A percentile compares a stretch with the other conserved stretches of the same genome.
Evolutionary conservation across 2,113 vertebrate genomes (phyloP).

Genomic region (Synchiropus splendidus): DNA sequence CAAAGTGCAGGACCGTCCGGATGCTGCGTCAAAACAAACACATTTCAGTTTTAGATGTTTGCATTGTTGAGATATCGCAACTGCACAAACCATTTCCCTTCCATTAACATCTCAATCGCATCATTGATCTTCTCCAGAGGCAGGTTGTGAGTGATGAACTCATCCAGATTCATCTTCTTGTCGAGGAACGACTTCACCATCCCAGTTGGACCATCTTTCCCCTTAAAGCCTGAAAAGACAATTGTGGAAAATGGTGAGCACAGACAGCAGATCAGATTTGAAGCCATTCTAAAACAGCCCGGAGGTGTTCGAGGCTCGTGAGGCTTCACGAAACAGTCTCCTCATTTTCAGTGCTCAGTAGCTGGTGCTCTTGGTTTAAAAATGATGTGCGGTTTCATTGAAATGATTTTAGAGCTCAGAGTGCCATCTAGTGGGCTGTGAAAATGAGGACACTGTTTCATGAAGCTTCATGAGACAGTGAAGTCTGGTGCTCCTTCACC

Average conservation of each 20-base stretch:
- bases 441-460: too few relatives aligned
- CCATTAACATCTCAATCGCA: conserved; percentile 67
- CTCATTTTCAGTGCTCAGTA: too few relatives aligned
- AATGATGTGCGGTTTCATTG: too few relatives aligned
- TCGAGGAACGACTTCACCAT: conserved; percentile 67
- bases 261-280: too few relatives aligned
- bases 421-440: too few relatives aligned
- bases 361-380: too few relatives aligned
- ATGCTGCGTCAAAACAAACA: conserved; percentile 68
- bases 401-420: too few relatives aligned
- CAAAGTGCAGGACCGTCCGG: conserved; percentile 74
- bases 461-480: too few relatives aligned
- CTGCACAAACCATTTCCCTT: conserved; percentile 59
- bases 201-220: conserved; percentile 57
- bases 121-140: conserved; percentile 68
- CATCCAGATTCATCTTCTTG: conserved; percentile 69
- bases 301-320: too few relatives aligned
- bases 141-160: conserved; percentile 67
- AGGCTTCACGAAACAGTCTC: too few relatives aligned
- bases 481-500: conserved; percentile 32
- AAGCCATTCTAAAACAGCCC: too few relatives aligned
- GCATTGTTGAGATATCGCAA: neutral
- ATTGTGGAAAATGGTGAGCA: too few relatives aligned
- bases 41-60: neutral
- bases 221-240: conserved; percentile 65